Conservation (phyloP, 2,888 invertebrate genomes). For the Anorthoa munda region DNA sequence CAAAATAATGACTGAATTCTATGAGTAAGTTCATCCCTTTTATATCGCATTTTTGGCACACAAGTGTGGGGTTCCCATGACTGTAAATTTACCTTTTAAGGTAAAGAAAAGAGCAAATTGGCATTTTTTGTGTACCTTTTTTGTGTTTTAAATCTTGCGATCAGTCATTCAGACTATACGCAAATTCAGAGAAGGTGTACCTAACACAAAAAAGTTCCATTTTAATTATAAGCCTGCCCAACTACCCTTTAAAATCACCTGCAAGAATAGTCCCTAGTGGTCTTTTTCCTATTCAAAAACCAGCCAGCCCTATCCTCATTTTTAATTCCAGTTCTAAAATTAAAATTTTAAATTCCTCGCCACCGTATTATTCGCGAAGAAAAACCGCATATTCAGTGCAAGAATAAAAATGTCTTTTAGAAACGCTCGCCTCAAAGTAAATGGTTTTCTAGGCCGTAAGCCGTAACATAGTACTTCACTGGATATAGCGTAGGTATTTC, state of each 20-base stretch:
- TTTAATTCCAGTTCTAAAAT: constrained; percentile 58
- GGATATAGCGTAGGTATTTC: constrained; percentile 58
- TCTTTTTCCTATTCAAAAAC: constrained; percentile 9
- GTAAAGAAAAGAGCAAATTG: too few relatives aligned
- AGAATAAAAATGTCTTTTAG: constrained; percentile 61
- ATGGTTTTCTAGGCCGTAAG: constrained; percentile 64
- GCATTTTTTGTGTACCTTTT: too few relatives aligned
- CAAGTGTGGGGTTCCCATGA: too few relatives aligned
- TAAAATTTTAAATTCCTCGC: constrained; percentile 59
- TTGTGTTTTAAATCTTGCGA: too few relatives aligned
- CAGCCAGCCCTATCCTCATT: constrained; percentile 17
- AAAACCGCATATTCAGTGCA: constrained; percentile 55
- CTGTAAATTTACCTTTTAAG: too few relatives aligned
- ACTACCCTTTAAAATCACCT: not conserved
- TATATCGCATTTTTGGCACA: not conserved
- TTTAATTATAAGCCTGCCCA: not conserved
- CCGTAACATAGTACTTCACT: constrained; percentile 56
- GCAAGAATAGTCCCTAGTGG: not conserved
- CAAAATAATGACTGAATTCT: not conserved
- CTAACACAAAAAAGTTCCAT: too few relatives aligned
- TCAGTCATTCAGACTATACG: too few relatives aligned
- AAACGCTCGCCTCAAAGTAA: constrained; percentile 57
- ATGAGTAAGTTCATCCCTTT: not conserved
- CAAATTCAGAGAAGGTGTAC: too few relatives aligned
- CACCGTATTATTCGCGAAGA: constrained; percentile 50